These are phyloP conservation scores for Trichopria drosophilae DNA, from an alignment of 2,888 invertebrate genomes.

Conservation along the genomic window DNA sequence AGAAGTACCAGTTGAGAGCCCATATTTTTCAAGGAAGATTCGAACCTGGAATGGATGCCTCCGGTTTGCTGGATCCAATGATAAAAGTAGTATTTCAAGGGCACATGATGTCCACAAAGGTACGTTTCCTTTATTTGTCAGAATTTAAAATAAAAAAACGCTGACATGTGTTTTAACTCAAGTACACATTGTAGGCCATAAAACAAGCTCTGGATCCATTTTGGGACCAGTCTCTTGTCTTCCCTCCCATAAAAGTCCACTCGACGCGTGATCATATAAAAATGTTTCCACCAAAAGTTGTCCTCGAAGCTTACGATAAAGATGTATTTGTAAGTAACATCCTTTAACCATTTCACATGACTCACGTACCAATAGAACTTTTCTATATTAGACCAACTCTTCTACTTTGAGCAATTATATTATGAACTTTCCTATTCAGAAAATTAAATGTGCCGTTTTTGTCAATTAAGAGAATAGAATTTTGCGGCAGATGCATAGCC, in stretches of 20 bases:
- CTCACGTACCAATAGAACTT: too few species aligned
- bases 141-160: constrained; percentile 17
- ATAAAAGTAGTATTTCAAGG: constrained; percentile 56
- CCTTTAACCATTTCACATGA: background rate
- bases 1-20: constrained; percentile 66
- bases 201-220: constrained; percentile 63
- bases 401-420: too few species aligned
- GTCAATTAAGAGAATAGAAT: constrained; percentile 51
- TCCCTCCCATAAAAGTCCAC: constrained; percentile 57
- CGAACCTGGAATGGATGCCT: constrained; percentile 61
- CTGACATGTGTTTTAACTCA: background rate
- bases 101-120: constrained; percentile 56
- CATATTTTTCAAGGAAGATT: constrained; percentile 73
- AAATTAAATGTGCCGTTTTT: too few species aligned
- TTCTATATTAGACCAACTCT: background rate
- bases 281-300: constrained; percentile 55
- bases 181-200: constrained; percentile 50
- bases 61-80: constrained; percentile 62
- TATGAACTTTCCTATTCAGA: too few species aligned
- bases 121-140: too few species aligned
- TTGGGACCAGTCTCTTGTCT: constrained; percentile 65
- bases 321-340: constrained; percentile 56
- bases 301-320: constrained; percentile 59
- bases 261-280: constrained; percentile 56
- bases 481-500: constrained; percentile 58